Base-by-base conservation (phyloP, 1,140 invertebrate species). In the Brachionus rubens region DNA sequence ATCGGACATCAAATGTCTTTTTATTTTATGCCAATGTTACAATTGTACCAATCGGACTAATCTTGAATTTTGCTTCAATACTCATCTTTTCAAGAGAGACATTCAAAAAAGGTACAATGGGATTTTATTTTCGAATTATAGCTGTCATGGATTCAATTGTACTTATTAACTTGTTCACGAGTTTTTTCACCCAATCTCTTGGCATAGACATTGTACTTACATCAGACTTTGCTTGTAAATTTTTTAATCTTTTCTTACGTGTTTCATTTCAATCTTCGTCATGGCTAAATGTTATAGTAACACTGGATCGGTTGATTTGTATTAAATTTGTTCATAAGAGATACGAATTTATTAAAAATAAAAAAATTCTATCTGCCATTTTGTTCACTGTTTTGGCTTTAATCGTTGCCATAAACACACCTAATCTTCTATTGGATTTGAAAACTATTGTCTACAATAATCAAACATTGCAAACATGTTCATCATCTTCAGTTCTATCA, bases 291-390 rank as follows among this genome's bases (percentile, higher is more conserved):
- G 54, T 59, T 0, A 16, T 59, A 16, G 54, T 59, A 3, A 59
- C 54, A 5, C 12, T 36, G 10, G 54, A 59, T 16, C 33, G 26
- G 36, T 33, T 59, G 14, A 59, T 59, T 59, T 59, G 28, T 16
- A 59, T 59, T 16, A 59, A 59, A 16, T 59, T 36, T 59, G 7
- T 14, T 36, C 3, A 59, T 33, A 59, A 59, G 16, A 28, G 24
- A 59, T 59, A 2, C 16, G 33, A 59, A 16, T 59, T 59, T 33
- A 59, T 16, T 19, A 59, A 40, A 59, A 59, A 59, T 59, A 59
- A 59, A 33, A 59, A 59, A 59, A 59, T 59, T 36, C n/a, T 59
- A 9, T 33, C 30, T 3, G 7, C 16, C 7, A 59, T 59, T 33
- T 16, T 59, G n/a, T 33, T 33, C 3, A 33, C 5, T n/a, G 6